A percentile compares a stretch with the other conserved stretches of the same genome.
phyloP scores from a whole-genome alignment of 2,888 invertebrate genomes.

The Leucozona laternaria region DNA sequence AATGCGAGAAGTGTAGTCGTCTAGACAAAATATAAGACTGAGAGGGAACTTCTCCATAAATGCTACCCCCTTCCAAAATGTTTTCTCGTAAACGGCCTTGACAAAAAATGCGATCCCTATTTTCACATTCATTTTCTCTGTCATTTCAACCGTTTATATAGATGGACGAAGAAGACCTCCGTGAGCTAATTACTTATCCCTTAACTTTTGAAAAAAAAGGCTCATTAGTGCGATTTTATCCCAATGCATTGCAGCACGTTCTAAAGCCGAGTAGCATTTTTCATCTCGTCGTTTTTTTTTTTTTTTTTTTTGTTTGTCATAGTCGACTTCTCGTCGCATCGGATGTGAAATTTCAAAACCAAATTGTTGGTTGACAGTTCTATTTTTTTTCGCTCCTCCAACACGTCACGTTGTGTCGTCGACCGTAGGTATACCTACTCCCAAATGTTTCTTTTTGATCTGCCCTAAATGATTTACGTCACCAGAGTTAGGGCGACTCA shows the following conservation, averaged over 20 bases:
- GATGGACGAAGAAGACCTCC: constrained; percentile 15
- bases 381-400: neutral
- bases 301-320: neutral
- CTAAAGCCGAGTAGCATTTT: constrained; percentile 28
- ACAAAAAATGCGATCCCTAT: constrained; percentile 16
- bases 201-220: constrained; percentile 29
- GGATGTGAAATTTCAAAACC: constrained; percentile 42
- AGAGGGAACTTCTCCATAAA: neutral
- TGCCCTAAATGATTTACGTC: constrained; percentile 67
- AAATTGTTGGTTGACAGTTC: constrained; percentile 11
- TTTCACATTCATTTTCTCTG: constrained; percentile 26
- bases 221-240: constrained; percentile 61
- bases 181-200: constrained; percentile 65
- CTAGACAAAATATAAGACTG: too few species aligned
- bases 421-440: neutral
- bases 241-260: constrained; percentile 62
- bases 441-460: constrained; percentile 59
- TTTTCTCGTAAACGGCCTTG: neutral
- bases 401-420: neutral
- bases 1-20: too few species aligned
- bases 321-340: neutral
- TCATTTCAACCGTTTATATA: constrained; percentile 10
- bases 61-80: neutral
- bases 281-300: constrained; percentile 4
- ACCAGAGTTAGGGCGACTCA: constrained; percentile 20